Conservation (phyloP, 2,113 vertebrate genomes). For the Galbula dea region DNA sequence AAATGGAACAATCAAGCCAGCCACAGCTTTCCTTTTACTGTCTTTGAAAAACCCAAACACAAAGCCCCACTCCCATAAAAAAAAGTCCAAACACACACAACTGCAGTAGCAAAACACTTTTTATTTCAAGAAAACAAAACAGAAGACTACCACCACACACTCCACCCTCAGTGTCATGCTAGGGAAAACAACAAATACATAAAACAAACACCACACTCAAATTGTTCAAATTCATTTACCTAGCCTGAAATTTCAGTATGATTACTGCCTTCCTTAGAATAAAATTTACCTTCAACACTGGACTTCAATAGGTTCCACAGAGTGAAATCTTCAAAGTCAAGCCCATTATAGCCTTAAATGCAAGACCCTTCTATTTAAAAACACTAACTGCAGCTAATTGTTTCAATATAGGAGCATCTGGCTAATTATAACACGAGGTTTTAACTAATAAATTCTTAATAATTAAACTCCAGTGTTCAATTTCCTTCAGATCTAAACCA, state of each 20-base stretch:
- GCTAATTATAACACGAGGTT: constrained; percentile 55
- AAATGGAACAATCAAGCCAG: background rate
- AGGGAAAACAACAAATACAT: too few relatives aligned
- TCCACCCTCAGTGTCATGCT: background rate
- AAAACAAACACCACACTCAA: background rate
- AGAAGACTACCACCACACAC: background rate
- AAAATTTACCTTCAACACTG: background rate
- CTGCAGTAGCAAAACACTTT: background rate
- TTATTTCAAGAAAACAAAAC: background rate
- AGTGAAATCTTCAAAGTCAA: constrained; percentile 46
- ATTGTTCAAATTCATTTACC: background rate
- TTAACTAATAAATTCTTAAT: constrained; percentile 69
- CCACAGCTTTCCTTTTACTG: background rate
- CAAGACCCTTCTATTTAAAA: constrained; percentile 61
- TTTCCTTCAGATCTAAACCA: constrained; percentile 33
- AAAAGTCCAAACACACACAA: background rate
- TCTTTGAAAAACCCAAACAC: background rate
- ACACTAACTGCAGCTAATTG: constrained; percentile 56
- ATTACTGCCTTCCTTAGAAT: background rate
- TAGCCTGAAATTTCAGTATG: background rate
- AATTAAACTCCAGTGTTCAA: constrained; percentile 56
- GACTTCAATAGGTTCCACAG: constrained; percentile 32
- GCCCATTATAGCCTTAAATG: constrained; percentile 15
- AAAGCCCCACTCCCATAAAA: background rate
- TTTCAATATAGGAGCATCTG: constrained; percentile 61